Conservation (phyloP, 2,888 invertebrate genomes). For the Disparrhopalites patrizii region DNA sequence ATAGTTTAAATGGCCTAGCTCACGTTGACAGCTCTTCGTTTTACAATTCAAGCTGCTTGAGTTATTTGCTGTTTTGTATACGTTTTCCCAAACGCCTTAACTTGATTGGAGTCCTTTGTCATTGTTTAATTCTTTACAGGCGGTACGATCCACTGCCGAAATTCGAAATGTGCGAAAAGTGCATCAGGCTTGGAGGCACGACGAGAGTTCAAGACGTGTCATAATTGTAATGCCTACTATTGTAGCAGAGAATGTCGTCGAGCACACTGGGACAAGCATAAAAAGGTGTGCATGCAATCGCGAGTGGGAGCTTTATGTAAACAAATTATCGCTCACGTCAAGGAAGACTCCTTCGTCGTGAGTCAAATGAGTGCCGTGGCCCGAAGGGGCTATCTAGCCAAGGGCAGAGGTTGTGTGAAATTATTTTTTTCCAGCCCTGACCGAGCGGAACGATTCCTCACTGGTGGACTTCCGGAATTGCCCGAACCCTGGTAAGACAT, state of each 20-base stretch:
- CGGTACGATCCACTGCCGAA: conserved; percentile 67
- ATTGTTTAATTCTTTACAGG: conserved; percentile 52
- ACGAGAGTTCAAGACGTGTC: conserved; percentile 58
- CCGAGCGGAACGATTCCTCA: conserved; percentile 75
- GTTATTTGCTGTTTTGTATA: too few relatives aligned
- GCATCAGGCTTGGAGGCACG: conserved; percentile 66
- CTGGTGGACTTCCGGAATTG: conserved; percentile 66
- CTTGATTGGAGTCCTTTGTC: too few relatives aligned
- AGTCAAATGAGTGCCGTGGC: conserved; percentile 73
- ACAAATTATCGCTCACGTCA: conserved; percentile 52
- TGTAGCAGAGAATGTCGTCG: conserved; percentile 87
- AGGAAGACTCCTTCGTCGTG: conserved; percentile 54
- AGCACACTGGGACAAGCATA: conserved; percentile 89
- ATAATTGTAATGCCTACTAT: conserved; percentile 91
- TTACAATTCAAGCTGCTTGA: too few relatives aligned
- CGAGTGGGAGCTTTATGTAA: conserved; percentile 85
- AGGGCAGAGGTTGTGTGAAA: conserved; percentile 87
- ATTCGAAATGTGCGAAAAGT: conserved; percentile 72
- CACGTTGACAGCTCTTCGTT: too few relatives aligned
- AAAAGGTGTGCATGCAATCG: conserved; percentile 68
- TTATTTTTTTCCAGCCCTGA: conserved; percentile 84
- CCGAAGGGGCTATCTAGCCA: conserved; percentile 73
- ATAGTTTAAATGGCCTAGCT: too few relatives aligned
- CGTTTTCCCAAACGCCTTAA: too few relatives aligned
- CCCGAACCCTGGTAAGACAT: conserved; percentile 65